Percentiles rank a stretch among this genome's conserved stretches.
Evolutionary conservation across 30 jellyfish, hydroid and myxozoan genomes (phyloP).

Genomic region (Hydractinia symbiolongicarpus): DNA sequence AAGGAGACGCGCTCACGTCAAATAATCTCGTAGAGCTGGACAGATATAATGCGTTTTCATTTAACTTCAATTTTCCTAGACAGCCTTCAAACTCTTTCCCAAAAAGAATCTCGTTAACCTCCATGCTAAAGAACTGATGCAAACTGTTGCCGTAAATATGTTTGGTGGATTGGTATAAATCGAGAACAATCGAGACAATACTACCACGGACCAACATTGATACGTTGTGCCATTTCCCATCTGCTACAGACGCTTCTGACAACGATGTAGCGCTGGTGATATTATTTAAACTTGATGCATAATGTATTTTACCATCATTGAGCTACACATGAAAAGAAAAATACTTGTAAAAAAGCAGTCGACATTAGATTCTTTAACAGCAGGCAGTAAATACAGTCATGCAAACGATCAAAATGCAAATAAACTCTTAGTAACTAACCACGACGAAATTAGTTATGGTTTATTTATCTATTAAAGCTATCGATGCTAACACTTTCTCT

Average conservation of each 20-base stretch:
- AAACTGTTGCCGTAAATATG: constrained; percentile 32
- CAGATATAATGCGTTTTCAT: constrained; percentile 38
- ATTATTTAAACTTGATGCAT: constrained; percentile 23
- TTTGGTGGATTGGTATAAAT: constrained; percentile 33
- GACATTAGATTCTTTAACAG: neutral
- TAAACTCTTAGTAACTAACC: too few species aligned
- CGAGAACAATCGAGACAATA: constrained; percentile 43
- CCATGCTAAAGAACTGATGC: constrained; percentile 40
- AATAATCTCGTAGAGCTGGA: constrained; percentile 34
- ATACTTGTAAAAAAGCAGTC: neutral
- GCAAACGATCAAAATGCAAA: too few species aligned
- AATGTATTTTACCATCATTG: constrained; percentile 39
- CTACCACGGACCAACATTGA: constrained; percentile 32
- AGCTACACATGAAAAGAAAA: constrained; percentile 26
- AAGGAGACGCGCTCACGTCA: constrained; percentile 32
- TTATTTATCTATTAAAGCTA: too few species aligned
- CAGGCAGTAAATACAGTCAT: too few species aligned
- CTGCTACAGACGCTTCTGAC: constrained; percentile 33
- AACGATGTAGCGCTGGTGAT: constrained; percentile 20
- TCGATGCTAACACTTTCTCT: neutral
- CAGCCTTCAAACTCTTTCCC: constrained; percentile 71
- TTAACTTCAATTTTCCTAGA: constrained; percentile 37
- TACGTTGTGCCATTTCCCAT: constrained; percentile 73
- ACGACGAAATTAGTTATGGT: too few species aligned
- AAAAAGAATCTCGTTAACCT: constrained; percentile 28